phyloP scores from a whole-genome alignment of 2,888 invertebrate species.

The Nowickia ferox region DNA sequence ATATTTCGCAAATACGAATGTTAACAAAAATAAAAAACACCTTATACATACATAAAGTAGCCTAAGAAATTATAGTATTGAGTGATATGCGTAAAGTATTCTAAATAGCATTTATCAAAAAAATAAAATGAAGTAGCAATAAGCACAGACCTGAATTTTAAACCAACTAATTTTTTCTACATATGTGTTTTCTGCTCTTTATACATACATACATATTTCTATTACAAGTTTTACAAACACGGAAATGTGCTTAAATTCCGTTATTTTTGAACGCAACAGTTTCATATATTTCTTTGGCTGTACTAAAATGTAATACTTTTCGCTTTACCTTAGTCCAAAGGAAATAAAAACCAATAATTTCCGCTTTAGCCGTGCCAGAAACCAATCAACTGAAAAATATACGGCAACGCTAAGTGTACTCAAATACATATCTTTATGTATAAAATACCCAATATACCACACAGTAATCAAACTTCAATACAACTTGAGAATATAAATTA shows the following conservation, averaged over 20 bases:
- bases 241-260: background rate
- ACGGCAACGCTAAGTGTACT: too few species aligned
- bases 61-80: background rate
- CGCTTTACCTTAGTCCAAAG: background rate
- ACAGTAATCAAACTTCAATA: too few species aligned
- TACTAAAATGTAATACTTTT: background rate
- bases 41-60: background rate
- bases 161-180: too few species aligned
- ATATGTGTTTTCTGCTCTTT: background rate
- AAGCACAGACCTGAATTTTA: too few species aligned
- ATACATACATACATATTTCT: too few species aligned
- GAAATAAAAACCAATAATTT: background rate
- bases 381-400: background rate
- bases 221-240: background rate
- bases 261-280: background rate
- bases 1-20: slow-evolving; percentile 41
- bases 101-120: background rate
- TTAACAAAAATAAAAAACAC: slow-evolving; percentile 20
- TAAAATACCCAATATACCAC: too few species aligned
- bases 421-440: background rate
- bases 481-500: too few species aligned
- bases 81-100: slow-evolving; percentile 9
- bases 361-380: background rate
- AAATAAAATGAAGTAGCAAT: background rate
- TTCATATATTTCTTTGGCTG: background rate